These are phyloP conservation scores for Lumbricus terrestris DNA, from an alignment of 2,888 invertebrate species.

Conservation along the genomic window DNA sequence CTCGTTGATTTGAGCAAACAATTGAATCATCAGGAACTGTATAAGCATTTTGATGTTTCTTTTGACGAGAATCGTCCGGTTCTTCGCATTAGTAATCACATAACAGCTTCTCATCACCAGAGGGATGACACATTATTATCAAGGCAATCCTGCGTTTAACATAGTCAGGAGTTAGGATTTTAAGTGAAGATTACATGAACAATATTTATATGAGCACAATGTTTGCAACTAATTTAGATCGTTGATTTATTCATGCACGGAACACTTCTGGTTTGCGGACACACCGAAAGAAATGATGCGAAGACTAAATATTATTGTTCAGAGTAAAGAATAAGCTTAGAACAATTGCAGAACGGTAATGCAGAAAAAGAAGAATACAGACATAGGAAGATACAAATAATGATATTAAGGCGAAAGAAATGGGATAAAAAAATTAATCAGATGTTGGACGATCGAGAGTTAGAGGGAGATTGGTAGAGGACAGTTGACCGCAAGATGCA, in stretches of 20 bases:
- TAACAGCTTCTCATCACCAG: background rate
- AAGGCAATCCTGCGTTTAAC: background rate
- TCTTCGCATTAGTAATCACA: background rate
- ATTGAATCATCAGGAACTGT: too few species aligned
- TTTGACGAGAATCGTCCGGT: background rate
- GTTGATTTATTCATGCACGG: background rate
- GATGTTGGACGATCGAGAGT: background rate
- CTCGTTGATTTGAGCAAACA: background rate
- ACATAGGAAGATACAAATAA: background rate
- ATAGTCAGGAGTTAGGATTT: background rate
- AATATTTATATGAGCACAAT: background rate
- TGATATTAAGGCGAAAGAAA: background rate
- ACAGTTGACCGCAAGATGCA: background rate
- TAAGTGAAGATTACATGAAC: background rate
- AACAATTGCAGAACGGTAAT: background rate
- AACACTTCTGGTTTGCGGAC: background rate
- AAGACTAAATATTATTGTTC: too few species aligned
- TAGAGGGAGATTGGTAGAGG: conserved; percentile 7
- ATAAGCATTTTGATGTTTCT: background rate
- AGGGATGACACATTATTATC: background rate
- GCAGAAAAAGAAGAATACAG: background rate
- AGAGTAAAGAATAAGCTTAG: background rate
- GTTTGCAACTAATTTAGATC: background rate
- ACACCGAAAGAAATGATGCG: background rate
- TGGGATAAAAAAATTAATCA: background rate